These are phyloP conservation scores for Gambusia affinis DNA, from an alignment of 2,113 vertebrate genomes.

Conservation along the genomic window DNA sequence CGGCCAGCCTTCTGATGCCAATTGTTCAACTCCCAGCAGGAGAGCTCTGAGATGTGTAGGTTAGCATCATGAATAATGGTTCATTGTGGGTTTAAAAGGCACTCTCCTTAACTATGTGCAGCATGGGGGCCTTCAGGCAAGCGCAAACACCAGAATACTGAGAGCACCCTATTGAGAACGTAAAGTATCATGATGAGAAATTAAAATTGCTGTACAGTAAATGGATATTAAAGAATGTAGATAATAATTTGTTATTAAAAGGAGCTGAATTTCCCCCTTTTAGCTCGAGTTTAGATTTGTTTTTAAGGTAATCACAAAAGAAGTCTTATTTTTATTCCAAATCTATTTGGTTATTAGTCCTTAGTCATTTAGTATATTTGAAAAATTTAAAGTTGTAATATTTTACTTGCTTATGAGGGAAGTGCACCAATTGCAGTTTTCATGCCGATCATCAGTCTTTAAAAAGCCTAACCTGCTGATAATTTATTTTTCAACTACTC, in stretches of 20 bases:
- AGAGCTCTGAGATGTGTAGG: slow-evolving; percentile 36
- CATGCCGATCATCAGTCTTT: no score
- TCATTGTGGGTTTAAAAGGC: slow-evolving; percentile 65
- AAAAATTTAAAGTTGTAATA: neutral
- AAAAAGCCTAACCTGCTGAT: no score
- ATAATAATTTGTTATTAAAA: slow-evolving; percentile 42
- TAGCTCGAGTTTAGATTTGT: slow-evolving; percentile 49
- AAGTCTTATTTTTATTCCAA: slow-evolving; percentile 44
- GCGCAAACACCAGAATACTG: slow-evolving; percentile 46
- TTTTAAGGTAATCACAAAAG: slow-evolving; percentile 21
- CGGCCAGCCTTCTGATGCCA: slow-evolving; percentile 45
- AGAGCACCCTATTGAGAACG: slow-evolving; percentile 62
- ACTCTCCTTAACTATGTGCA: slow-evolving; percentile 58
- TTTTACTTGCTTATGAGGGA: neutral
- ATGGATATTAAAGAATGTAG: slow-evolving; percentile 40
- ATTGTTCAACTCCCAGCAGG: slow-evolving; percentile 41
- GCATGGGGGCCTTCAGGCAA: slow-evolving; percentile 28
- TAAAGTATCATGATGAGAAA: slow-evolving; percentile 54
- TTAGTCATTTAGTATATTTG: neutral
- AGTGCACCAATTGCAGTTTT: no score
- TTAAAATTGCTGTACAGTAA: slow-evolving; percentile 44
- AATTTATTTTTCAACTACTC: no score
- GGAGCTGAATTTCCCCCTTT: slow-evolving; percentile 29
- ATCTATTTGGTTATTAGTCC: neutral
- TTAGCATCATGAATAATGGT: slow-evolving; percentile 38